phyloP scores from a whole-genome alignment of 2,888 invertebrate genomes.

The Mystacides longicornis region DNA sequence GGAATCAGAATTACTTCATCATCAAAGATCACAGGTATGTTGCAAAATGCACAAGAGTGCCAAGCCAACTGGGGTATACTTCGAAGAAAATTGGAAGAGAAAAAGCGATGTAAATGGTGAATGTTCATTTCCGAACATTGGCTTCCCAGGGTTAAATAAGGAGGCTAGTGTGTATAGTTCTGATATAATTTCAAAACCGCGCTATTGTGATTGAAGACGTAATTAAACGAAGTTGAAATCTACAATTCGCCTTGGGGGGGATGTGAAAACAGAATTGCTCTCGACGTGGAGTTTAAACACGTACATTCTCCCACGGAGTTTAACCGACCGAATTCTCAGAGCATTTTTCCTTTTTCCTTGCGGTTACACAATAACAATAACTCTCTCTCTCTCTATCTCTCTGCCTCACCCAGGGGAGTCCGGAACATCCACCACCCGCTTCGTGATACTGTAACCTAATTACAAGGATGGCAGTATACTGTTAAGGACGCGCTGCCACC shows the following conservation, averaged over 20 bases:
- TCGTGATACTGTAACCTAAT: slow-evolving; percentile 46
- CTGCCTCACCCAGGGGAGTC: slow-evolving; percentile 4
- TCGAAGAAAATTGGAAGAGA: too few species aligned
- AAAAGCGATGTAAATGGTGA: too few species aligned
- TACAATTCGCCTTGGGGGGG: background rate
- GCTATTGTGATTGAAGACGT: too few species aligned
- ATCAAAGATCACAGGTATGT: too few species aligned
- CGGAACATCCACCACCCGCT: slow-evolving; percentile 28
- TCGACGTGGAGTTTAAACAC: background rate
- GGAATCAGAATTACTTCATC: too few species aligned
- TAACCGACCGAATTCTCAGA: slow-evolving; percentile 19
- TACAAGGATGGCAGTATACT: slow-evolving; percentile 49
- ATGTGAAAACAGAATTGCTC: background rate
- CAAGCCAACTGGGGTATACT: too few species aligned
- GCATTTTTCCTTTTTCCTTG: slow-evolving; percentile 19
- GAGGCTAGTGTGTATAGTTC: too few species aligned
- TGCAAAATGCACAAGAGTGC: too few species aligned
- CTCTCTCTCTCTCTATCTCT: slow-evolving; percentile 8
- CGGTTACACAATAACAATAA: slow-evolving; percentile 15
- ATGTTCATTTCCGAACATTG: too few species aligned
- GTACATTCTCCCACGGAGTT: slow-evolving; percentile 23
- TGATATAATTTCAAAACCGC: too few species aligned
- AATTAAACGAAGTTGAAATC: background rate
- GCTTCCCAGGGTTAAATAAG: too few species aligned
- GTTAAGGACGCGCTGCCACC: slow-evolving; percentile 43